Evolutionary conservation across 2,888 invertebrate species (phyloP), one percentile per base, ranked within the genome.

Genomic region (Sphecodes monilicornis): DNA sequence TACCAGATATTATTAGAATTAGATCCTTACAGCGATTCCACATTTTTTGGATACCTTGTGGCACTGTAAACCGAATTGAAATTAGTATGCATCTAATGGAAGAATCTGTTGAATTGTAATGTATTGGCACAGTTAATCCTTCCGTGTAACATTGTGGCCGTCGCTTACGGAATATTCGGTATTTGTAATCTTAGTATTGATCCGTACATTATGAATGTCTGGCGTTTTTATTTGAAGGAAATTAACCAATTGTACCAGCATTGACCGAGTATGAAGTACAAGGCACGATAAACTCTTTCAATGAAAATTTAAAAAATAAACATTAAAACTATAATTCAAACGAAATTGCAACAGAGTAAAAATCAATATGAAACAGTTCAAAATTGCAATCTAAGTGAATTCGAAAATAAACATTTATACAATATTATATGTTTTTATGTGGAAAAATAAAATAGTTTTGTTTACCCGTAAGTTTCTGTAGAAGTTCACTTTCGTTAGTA

Each of bases 101-200:
- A 60, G 60, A 60, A 60, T 29, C 60, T 60, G 26, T 6, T 60
- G 60, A 16, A 29, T 29, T 60, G 29, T 60, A 60, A 60, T 64
- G 18, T 64, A 64, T 32, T 16, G 32, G 64, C 22, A 32, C 22
- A 64, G 64, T 64, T 64, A 64, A 64, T 64, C 18, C 32, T 64
- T 64, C 64, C 64, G 64, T 64, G 29, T 64, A 32, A 64, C 64
- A 64, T 64, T 64, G 29, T 64, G 32, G 22, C 18, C 64, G 64
- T 32, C 32, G 64, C 64, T 64, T 32, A 32, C 64, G 32, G 64
- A 64, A 32, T 64, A 64, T 64, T 64, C 32, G 32, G 64, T 64
- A 64, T 64, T 64, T 32, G 32, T 64, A 64, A 64, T 64, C 64
- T 64, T 29, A 29, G 32, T 64, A 32, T 32, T 32, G 29, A 64